Base-by-base conservation (phyloP, 2,888 invertebrate genomes). In the Neoascia interrupta region DNA sequence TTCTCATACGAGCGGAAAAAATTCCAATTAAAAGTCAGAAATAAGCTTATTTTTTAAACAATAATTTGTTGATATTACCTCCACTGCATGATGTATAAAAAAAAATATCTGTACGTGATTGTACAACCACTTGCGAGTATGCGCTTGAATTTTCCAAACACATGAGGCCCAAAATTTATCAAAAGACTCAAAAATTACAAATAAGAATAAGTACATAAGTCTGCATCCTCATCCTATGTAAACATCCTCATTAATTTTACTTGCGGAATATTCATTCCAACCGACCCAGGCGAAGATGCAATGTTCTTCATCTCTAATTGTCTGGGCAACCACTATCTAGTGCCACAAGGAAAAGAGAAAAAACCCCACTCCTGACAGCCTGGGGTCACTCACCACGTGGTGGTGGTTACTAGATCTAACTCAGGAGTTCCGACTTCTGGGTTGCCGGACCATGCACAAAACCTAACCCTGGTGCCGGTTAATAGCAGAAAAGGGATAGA, bases 171-270 rank as follows among this genome's bases (percentile, higher is more conserved):
- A n/a, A n/a, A n/a, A n/a, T n/a, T n/a, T n/a, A n/a, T n/a, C n/a
- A n/a, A n/a, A n/a, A n/a, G n/a, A n/a, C n/a, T n/a, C n/a, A n/a
- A n/a, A n/a, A n/a, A n/a, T n/a, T n/a, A n/a, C n/a, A n/a, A n/a
- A n/a, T n/a, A n/a, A n/a, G n/a, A n/a, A n/a, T n/a, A n/a, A n/a
- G n/a, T n/a, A n/a, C n/a, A n/a, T n/a, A n/a, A n/a, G n/a, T n/a
- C n/a, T n/a, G n/a, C n/a, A n/a, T n/a, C n/a, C n/a, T n/a, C n/a
- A n/a, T n/a, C n/a, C n/a, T n/a, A n/a, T n/a, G n/a, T n/a, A n/a
- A n/a, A n/a, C 73, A 81, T 81, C 28, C 66, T 60, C 51, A 73
- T 74, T 80, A 74, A 79, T 81, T 70, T 53, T 18, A 54, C 11
- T 41, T 31, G 51, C 15, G 11, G 23, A 10, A 49, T 49, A 1